These are phyloP conservation scores for Etheostoma cragini DNA, from an alignment of 2,113 vertebrate species.

Conservation along the genomic window DNA sequence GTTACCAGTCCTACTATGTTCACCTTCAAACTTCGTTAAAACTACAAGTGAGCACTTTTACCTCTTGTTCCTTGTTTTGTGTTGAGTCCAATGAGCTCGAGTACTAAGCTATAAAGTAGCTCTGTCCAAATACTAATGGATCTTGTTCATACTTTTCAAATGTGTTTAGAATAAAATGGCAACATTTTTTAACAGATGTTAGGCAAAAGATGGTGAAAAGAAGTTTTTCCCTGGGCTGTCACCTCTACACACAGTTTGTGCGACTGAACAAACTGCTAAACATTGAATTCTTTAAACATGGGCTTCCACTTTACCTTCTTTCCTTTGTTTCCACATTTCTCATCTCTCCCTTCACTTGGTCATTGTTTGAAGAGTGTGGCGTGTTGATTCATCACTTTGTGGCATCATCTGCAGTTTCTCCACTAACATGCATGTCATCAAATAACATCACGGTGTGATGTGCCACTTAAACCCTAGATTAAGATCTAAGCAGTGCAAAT, in stretches of 20 bases:
- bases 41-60: not conserved
- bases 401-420: slow-evolving; percentile 33
- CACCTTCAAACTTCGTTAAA: not conserved
- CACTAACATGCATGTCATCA: slow-evolving; percentile 68
- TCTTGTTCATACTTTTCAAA: not conserved
- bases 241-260: not conserved
- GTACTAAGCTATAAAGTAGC: not conserved
- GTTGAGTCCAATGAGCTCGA: not conserved
- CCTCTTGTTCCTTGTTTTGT: not conserved
- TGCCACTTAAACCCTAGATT: slow-evolving; percentile 23
- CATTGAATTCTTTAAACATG: slow-evolving; percentile 4
- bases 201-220: not conserved
- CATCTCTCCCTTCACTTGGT: slow-evolving; percentile 29
- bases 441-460: slow-evolving; percentile 36
- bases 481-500: not conserved
- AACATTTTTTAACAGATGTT: slow-evolving; percentile 4
- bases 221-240: slow-evolving; percentile 3
- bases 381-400: slow-evolving; percentile 45
- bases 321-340: slow-evolving; percentile 19
- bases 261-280: slow-evolving; percentile 30
- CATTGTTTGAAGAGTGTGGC: slow-evolving; percentile 56
- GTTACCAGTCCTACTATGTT: not conserved
- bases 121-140: not conserved
- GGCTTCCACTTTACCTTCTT: slow-evolving; percentile 14
- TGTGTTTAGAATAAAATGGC: not conserved